Evolutionary conservation across 1,140 invertebrate species (phyloP).

Genomic region (Cepaea nemoralis): DNA sequence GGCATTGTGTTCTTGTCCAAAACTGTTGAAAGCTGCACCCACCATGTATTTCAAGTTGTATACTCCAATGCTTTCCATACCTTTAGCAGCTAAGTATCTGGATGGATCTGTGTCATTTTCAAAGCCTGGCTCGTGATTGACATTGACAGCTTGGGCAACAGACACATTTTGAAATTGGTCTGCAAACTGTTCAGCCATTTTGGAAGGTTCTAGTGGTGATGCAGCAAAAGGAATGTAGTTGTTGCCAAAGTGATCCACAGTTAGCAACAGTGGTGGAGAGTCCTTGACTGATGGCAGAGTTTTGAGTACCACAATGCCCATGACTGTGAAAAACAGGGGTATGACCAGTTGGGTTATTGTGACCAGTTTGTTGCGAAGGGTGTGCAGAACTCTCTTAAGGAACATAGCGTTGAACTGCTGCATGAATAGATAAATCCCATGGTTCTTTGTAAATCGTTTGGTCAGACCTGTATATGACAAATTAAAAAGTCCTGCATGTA

Average conservation of each 20-base stretch:
- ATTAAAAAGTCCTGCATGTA: too few species aligned
- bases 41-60: slow-evolving; percentile 63
- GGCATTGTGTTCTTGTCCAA: background rate
- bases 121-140: slow-evolving; percentile 47
- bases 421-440: slow-evolving; percentile 45
- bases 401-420: slow-evolving; percentile 73
- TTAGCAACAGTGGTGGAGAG: slow-evolving; percentile 63
- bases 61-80: slow-evolving; percentile 50
- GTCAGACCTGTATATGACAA: slow-evolving; percentile 35
- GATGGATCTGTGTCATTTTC: slow-evolving; percentile 49
- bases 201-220: background rate
- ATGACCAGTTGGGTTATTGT: slow-evolving; percentile 69
- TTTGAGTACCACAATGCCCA: slow-evolving; percentile 69
- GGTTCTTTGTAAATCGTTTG: slow-evolving; percentile 42
- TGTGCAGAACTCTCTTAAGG: slow-evolving; percentile 70
- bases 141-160: slow-evolving; percentile 35
- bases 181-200: slow-evolving; percentile 46
- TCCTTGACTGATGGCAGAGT: slow-evolving; percentile 67
- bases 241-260: slow-evolving; percentile 53
- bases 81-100: slow-evolving; percentile 55
- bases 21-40: slow-evolving; percentile 53
- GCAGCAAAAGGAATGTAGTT: slow-evolving; percentile 59
- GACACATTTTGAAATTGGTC: slow-evolving; percentile 48
- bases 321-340: slow-evolving; percentile 69
- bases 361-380: slow-evolving; percentile 67